phyloP scores from a whole-genome alignment of 2,113 vertebrate genomes.

The Cyanoliseus patagonus region DNA sequence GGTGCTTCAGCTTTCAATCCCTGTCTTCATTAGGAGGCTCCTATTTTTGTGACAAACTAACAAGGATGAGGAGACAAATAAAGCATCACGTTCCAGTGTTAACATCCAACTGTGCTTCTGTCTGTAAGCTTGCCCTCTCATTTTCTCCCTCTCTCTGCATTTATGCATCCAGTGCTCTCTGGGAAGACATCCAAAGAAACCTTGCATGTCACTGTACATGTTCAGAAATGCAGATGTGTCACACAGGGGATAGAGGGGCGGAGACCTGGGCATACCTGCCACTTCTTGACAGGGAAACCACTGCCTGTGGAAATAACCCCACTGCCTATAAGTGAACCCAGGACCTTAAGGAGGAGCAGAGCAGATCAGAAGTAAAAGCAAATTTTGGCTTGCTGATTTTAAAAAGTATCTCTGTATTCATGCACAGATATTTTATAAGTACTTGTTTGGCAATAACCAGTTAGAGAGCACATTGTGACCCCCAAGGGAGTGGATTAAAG shows the following conservation, averaged over 20 bases:
- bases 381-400: background rate
- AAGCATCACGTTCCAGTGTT: accelerated
- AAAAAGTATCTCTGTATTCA: background rate
- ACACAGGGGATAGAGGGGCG: background rate
- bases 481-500: background rate
- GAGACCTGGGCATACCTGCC: background rate
- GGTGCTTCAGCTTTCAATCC: background rate
- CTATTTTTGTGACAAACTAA: background rate
- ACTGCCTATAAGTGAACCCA: background rate
- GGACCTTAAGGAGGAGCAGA: background rate
- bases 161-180: background rate
- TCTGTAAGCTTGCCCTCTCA: background rate
- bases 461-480: background rate
- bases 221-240: background rate
- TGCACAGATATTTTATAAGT: background rate
- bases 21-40: background rate
- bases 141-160: background rate
- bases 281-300: background rate
- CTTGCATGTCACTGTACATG: background rate
- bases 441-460: background rate
- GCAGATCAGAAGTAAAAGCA: background rate
- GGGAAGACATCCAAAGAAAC: background rate
- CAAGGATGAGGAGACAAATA: background rate
- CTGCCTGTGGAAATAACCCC: background rate
- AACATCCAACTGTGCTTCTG: background rate